Percentiles rank a stretch among this genome's conserved stretches.
These are phyloP conservation scores for Brachirus orientalis DNA, from an alignment of 2,113 vertebrate genomes.

Conservation along the genomic window DNA sequence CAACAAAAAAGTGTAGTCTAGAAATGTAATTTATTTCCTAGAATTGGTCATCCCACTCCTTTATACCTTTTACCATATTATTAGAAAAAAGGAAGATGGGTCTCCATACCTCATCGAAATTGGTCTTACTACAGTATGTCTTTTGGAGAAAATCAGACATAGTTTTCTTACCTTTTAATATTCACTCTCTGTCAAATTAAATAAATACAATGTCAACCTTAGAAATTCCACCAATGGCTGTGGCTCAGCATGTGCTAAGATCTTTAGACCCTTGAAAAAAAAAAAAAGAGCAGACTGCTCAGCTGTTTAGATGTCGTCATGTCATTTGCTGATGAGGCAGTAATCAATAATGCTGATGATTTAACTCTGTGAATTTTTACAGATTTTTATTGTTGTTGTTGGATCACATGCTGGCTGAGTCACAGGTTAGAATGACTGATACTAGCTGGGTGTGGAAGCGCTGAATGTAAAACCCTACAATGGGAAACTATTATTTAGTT, in stretches of 20 bases:
- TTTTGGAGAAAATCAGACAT: no score
- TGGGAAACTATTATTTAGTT: constrained; percentile 42
- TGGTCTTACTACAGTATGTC: no score
- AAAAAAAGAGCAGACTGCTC: background rate
- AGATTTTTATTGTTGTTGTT: constrained; percentile 8
- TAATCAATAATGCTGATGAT: background rate
- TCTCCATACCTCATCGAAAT: no score
- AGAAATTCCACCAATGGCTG: background rate
- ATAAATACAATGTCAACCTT: background rate
- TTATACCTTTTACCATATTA: no score
- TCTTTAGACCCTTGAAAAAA: background rate
- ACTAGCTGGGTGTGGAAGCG: constrained; percentile 14
- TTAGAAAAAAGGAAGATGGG: no score
- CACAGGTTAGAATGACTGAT: constrained; percentile 37
- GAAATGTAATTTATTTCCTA: no score
- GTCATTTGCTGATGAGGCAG: background rate
- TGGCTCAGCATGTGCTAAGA: background rate
- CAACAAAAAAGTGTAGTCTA: no score
- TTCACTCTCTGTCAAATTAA: no score
- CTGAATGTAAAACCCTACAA: constrained; percentile 21
- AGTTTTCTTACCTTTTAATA: no score
- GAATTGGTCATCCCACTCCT: no score
- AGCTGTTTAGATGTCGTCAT: background rate
- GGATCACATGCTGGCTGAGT: constrained; percentile 45
- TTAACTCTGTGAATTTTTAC: constrained; percentile 8